These are phyloP conservation scores for Zaprionus nigranus DNA, from an alignment of 1,140 invertebrate species.

Conservation along the genomic window DNA sequence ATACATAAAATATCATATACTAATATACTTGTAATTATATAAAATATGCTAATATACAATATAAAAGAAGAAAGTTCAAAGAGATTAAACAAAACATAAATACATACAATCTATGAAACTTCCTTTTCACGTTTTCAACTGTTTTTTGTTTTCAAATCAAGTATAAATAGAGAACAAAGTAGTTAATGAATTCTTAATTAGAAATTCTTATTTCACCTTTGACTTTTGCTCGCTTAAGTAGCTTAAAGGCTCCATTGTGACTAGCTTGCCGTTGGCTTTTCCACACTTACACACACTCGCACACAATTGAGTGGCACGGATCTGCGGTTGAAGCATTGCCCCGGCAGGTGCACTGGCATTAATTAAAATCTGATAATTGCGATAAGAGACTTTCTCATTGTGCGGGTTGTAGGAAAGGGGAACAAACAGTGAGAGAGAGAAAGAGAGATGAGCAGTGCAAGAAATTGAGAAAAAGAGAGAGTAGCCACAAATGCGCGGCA, in stretches of 20 bases:
- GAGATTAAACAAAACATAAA: no score
- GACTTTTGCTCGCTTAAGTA: neutral
- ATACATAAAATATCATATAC: no score
- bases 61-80: no score
- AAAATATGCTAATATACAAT: no score
- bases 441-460: neutral
- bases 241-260: slow-evolving; percentile 6
- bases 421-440: neutral
- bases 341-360: slow-evolving; percentile 29
- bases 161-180: no score
- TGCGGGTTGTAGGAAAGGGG: slow-evolving; percentile 29
- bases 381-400: slow-evolving; percentile 51
- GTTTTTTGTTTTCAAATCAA: neutral
- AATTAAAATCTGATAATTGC: slow-evolving; percentile 65
- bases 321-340: slow-evolving; percentile 20
- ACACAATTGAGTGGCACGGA: slow-evolving; percentile 24
- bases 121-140: neutral
- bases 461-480: slow-evolving; percentile 34
- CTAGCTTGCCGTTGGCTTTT: neutral
- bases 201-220: neutral
- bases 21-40: no score
- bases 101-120: no score
- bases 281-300: neutral
- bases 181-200: no score
- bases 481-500: slow-evolving; percentile 47